phyloP scores from a whole-genome alignment of 2,797 vertebrate genomes.

The Acanthis flammea region DNA sequence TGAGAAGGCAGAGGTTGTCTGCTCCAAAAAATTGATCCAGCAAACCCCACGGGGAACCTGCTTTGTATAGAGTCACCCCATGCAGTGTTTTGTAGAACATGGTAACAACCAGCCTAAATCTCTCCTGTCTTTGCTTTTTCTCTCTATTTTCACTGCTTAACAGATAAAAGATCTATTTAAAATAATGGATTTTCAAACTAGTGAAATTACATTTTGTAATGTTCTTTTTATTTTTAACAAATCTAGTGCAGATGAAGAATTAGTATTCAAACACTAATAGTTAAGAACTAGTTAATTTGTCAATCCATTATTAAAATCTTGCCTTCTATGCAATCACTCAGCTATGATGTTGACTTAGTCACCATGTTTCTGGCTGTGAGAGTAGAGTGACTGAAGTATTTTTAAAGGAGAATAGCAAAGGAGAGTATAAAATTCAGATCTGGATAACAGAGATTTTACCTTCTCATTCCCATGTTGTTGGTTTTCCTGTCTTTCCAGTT shows the following conservation, averaged over 20 bases:
- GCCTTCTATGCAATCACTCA: not conserved
- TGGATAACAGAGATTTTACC: not conserved
- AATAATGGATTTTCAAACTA: not conserved
- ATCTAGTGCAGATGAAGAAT: not conserved
- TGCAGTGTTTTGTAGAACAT: not conserved
- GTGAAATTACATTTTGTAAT: not conserved
- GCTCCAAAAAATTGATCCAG: not conserved
- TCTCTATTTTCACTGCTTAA: not conserved
- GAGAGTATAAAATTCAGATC: not conserved
- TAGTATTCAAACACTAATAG: not conserved
- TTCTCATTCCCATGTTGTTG: not conserved
- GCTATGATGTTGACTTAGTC: not conserved
- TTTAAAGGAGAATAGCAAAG: not conserved
- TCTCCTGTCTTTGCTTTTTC: not conserved
- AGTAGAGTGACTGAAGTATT: not conserved
- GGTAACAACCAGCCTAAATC: not conserved
- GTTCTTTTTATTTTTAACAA: not conserved
- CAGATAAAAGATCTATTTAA: not conserved
- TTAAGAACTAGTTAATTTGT: not conserved
- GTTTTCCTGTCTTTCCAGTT: not conserved
- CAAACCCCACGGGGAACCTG: not conserved
- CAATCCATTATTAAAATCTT: not conserved
- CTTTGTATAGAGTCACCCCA: not conserved
- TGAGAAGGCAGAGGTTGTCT: not conserved
- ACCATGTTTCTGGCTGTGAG: not conserved